A percentile compares a stretch with the other conserved stretches of the same genome.
Conservation (phyloP, 2,888 invertebrate genomes). For the Apodemia duryi region DNA sequence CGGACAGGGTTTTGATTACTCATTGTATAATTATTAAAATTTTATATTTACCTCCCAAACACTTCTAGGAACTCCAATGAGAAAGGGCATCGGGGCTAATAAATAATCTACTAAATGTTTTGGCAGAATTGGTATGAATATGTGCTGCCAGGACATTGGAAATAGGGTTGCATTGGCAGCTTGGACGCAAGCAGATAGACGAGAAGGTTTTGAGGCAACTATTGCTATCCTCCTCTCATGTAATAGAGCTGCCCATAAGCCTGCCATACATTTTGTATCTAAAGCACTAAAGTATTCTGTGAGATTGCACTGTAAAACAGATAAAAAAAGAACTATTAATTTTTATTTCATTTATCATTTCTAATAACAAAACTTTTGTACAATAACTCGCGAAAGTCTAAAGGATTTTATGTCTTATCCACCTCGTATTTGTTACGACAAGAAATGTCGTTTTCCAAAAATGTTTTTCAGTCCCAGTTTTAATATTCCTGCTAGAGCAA, state of each 20-base stretch:
- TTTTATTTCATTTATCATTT: too few relatives aligned
- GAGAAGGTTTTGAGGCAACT: conserved; percentile 92
- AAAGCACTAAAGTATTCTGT: conserved; percentile 99
- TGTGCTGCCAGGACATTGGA: conserved; percentile 99
- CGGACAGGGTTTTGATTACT: too few relatives aligned
- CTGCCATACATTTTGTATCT: conserved; percentile 95
- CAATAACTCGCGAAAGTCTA: too few relatives aligned
- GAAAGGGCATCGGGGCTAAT: conserved; percentile 97
- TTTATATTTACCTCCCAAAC: conserved; percentile 83
- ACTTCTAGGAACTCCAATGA: conserved; percentile 95
- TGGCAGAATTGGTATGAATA: conserved; percentile 97
- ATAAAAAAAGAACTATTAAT: conserved; percentile 36
- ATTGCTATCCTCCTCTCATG: conserved; percentile 96
- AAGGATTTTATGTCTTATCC: too few relatives aligned
- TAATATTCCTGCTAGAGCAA: too few relatives aligned
- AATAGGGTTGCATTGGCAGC: conserved; percentile 96
- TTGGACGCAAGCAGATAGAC: conserved; percentile 95
- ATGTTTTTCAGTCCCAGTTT: too few relatives aligned
- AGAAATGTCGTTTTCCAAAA: too few relatives aligned
- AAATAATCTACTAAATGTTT: conserved; percentile 93
- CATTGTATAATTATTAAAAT: conserved; percentile 27
- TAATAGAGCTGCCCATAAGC: conserved; percentile 96
- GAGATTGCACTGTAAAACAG: conserved; percentile 87
- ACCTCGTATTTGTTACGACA: too few relatives aligned
- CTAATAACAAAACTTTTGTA: too few relatives aligned